Percentiles rank a stretch among this genome's conserved stretches.
Evolutionary conservation across 2,113 vertebrate species (phyloP).

Genomic region (Copsychus sechellarum): DNA sequence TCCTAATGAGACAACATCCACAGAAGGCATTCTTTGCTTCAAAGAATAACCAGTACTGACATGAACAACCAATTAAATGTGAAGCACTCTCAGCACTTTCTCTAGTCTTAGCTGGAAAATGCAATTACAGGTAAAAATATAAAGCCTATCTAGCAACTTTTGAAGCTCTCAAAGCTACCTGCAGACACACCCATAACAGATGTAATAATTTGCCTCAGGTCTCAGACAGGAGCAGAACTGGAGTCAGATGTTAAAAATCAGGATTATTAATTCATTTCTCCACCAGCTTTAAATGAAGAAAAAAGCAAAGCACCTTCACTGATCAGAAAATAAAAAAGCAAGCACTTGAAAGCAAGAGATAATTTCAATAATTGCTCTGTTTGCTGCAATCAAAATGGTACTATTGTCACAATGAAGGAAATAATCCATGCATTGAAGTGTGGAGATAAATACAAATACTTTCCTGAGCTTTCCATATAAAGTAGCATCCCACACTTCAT

Average conservation of each 20-base stretch:
- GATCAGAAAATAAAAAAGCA: neutral
- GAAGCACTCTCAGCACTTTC: slow-evolving; percentile 19
- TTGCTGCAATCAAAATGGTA: neutral
- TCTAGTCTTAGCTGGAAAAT: neutral
- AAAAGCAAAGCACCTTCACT: neutral
- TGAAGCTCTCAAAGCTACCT: neutral
- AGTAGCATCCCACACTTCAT: neutral
- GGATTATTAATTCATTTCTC: neutral
- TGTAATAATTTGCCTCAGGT: neutral
- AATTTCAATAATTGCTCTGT: neutral
- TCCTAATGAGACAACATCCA: neutral
- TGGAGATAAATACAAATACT: neutral
- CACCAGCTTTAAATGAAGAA: neutral
- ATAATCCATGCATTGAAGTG: neutral
- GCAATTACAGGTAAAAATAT: slow-evolving; percentile 1
- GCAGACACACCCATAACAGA: neutral
- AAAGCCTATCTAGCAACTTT: neutral
- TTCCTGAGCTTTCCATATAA: slow-evolving; percentile 2
- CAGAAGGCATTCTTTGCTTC: neutral
- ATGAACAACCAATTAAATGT: neutral
- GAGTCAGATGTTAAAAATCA: neutral
- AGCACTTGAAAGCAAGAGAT: neutral
- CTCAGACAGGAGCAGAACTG: neutral
- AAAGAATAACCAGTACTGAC: slow-evolving; percentile 34
- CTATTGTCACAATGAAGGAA: neutral